Conservation (phyloP, 2,888 invertebrate species). For the Agelastica alni region DNA sequence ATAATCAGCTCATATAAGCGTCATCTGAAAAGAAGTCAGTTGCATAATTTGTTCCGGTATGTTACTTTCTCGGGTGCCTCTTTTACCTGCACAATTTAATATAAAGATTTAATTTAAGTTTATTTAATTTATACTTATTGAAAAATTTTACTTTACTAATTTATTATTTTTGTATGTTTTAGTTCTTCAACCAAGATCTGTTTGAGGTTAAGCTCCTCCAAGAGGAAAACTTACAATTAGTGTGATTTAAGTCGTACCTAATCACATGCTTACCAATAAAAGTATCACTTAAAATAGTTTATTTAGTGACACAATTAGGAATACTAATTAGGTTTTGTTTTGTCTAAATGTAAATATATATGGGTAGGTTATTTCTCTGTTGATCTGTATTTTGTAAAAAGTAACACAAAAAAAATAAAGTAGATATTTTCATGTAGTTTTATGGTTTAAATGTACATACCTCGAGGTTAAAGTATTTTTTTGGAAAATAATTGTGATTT, state of each 20-base stretch:
- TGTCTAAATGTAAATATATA: constrained; percentile 20
- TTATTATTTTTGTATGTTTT: constrained; percentile 48
- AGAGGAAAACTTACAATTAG: constrained; percentile 67
- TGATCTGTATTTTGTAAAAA: constrained; percentile 12
- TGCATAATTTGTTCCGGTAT: too few relatives aligned
- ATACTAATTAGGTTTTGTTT: constrained; percentile 17
- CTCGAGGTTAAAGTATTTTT: constrained; percentile 6
- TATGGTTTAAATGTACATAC: constrained; percentile 17
- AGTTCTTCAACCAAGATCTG: constrained; percentile 83
- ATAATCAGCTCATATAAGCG: too few relatives aligned
- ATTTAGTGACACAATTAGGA: constrained; percentile 10
- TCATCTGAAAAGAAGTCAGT: too few relatives aligned
- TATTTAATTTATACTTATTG: too few relatives aligned
- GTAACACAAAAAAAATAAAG: constrained; percentile 7
- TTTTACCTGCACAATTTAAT: too few relatives aligned
- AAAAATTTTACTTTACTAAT: too few relatives aligned
- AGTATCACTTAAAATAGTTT: constrained; percentile 17
- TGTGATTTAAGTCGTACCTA: constrained; percentile 41
- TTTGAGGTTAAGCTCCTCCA: constrained; percentile 57
- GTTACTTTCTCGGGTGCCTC: too few relatives aligned
- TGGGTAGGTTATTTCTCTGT: constrained; percentile 11
- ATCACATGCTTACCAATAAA: constrained; percentile 22
- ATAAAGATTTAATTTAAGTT: too few relatives aligned
- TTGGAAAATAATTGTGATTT: constrained; percentile 20
- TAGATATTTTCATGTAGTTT: constrained; percentile 10